phyloP scores from a whole-genome alignment of 1,140 invertebrate genomes.

The Mesaphorura yosii region DNA sequence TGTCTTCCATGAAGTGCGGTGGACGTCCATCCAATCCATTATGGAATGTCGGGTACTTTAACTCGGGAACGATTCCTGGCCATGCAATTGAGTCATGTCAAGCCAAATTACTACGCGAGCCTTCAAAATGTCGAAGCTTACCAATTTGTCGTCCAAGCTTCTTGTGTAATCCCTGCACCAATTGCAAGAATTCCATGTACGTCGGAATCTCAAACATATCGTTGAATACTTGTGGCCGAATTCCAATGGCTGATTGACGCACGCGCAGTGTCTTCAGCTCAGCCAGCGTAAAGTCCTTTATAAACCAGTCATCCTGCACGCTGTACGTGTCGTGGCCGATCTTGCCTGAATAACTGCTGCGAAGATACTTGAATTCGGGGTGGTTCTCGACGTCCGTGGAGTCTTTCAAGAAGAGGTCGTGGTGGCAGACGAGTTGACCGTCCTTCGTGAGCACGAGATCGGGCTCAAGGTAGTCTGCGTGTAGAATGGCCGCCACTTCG shows the following conservation, averaged over 20 bases:
- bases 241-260: constrained; percentile 11
- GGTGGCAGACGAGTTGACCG: constrained; percentile 24
- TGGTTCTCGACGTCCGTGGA: constrained; percentile 27
- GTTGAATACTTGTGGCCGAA: constrained; percentile 20
- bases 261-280: constrained; percentile 10
- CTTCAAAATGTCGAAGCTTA: not conserved
- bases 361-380: constrained; percentile 12
- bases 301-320: constrained; percentile 27
- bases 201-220: constrained; percentile 21
- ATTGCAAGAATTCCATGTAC: constrained; percentile 23
- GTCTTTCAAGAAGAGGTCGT: constrained; percentile 29
- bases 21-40: not conserved
- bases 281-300: constrained; percentile 30
- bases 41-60: constrained; percentile 18
- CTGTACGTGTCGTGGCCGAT: too few relatives aligned
- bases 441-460: constrained; percentile 31
- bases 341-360: too few relatives aligned
- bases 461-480: constrained; percentile 32
- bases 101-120: too few relatives aligned
- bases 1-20: constrained; percentile 15
- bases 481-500: constrained; percentile 23
- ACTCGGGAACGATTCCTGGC: constrained; percentile 21
- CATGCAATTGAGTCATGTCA: too few relatives aligned
- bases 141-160: constrained; percentile 15
- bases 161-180: constrained; percentile 17